These are phyloP conservation scores for Grus americana DNA, from an alignment of 2,113 vertebrate genomes.

Conservation along the genomic window DNA sequence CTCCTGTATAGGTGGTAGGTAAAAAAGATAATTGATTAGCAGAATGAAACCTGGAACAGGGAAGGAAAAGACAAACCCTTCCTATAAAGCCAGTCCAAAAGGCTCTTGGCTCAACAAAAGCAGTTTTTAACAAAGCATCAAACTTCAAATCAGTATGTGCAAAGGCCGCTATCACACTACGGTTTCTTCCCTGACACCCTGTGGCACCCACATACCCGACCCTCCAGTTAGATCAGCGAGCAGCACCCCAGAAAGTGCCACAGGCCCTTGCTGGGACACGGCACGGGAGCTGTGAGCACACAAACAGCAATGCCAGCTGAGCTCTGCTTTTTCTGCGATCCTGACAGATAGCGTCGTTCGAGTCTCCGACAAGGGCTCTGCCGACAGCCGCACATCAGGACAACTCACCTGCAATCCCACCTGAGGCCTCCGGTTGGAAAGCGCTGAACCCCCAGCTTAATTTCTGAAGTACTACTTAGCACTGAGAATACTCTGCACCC, in stretches of 20 bases:
- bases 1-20: background rate
- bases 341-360: fast-evolving
- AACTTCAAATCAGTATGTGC: background rate
- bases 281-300: fast-evolving
- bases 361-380: background rate
- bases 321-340: background rate
- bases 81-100: background rate
- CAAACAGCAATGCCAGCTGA: fast-evolving
- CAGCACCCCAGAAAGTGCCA: fast-evolving
- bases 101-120: background rate
- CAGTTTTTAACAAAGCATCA: background rate
- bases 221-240: background rate
- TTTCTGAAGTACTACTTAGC: background rate
- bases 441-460: background rate
- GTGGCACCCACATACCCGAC: fast-evolving
- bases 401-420: background rate
- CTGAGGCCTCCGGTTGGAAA: fast-evolving
- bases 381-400: fast-evolving
- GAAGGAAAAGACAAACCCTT: background rate
- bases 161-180: fast-evolving
- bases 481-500: background rate
- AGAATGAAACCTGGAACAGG: background rate
- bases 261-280: too few relatives aligned
- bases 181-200: fast-evolving
- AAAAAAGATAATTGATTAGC: background rate